These are phyloP conservation scores for Thalassophryne amazonica DNA, from an alignment of 2,797 vertebrate species.

Conservation along the genomic window DNA sequence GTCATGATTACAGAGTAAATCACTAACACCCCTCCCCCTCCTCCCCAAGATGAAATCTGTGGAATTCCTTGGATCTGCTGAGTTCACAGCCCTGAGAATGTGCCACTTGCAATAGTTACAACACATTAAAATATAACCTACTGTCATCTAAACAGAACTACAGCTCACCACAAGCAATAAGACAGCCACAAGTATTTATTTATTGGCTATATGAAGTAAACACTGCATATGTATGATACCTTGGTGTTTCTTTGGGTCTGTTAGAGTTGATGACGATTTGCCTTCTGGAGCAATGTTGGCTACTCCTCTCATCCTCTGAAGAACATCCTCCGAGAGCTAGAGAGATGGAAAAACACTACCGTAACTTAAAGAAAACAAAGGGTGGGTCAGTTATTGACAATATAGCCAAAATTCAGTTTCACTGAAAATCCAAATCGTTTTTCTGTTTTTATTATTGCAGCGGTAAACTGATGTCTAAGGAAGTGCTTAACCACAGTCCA, in stretches of 20 bases:
- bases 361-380: neutral
- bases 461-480: neutral
- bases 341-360: neutral
- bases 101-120: too few relatives aligned
- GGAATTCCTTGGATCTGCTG: too few relatives aligned
- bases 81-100: too few relatives aligned
- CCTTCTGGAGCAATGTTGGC: constrained; percentile 58
- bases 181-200: too few relatives aligned
- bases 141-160: too few relatives aligned
- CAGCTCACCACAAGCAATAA: too few relatives aligned
- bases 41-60: too few relatives aligned
- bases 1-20: too few relatives aligned
- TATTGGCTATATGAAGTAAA: neutral
- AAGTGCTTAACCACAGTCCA: constrained; percentile 33
- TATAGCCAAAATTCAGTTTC: neutral
- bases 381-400: neutral
- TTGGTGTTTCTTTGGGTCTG: constrained; percentile 45
- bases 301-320: constrained; percentile 87
- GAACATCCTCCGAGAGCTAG: constrained; percentile 90
- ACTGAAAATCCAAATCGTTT: neutral
- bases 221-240: constrained; percentile 24
- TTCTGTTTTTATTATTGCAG: neutral
- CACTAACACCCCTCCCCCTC: too few relatives aligned
- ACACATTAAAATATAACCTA: too few relatives aligned
- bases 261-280: constrained; percentile 21